phyloP scores from a whole-genome alignment of 1,140 invertebrate genomes.

The Subanguina moxae region DNA sequence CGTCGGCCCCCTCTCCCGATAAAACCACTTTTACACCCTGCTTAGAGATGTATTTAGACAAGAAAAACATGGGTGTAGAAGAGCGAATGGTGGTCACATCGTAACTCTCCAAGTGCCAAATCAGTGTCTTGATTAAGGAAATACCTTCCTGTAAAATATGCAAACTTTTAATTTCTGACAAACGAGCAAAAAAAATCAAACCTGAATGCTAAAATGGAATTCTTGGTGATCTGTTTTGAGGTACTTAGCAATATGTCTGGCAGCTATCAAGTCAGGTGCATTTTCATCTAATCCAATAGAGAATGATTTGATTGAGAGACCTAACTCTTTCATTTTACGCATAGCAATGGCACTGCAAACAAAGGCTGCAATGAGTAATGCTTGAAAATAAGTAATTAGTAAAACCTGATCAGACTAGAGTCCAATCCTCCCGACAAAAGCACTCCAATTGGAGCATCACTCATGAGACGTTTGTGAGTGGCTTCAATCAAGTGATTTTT shows the following conservation, averaged over 20 bases:
- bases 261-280: slow-evolving; percentile 56
- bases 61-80: slow-evolving; percentile 57
- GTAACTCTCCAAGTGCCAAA: slow-evolving; percentile 58
- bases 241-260: slow-evolving; percentile 51
- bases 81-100: slow-evolving; percentile 57
- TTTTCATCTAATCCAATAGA: slow-evolving; percentile 51
- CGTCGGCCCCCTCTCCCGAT: slow-evolving; percentile 58
- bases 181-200: slow-evolving; percentile 9
- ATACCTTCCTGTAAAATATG: slow-evolving; percentile 50
- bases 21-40: slow-evolving; percentile 57
- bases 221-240: slow-evolving; percentile 58
- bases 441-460: slow-evolving; percentile 56
- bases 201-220: slow-evolving; percentile 51
- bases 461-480: slow-evolving; percentile 56
- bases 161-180: not conserved
- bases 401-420: slow-evolving; percentile 51
- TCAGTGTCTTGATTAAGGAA: slow-evolving; percentile 42
- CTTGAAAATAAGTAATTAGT: no score
- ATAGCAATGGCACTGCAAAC: slow-evolving; percentile 51
- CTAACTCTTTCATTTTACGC: slow-evolving; percentile 43
- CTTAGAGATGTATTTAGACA: slow-evolving; percentile 51
- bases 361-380: no score
- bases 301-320: slow-evolving; percentile 49
- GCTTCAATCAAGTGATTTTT: slow-evolving; percentile 46
- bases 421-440: slow-evolving; percentile 57